phyloP scores from a whole-genome alignment of 2,888 invertebrate genomes.

The Deilephila elpenor region DNA sequence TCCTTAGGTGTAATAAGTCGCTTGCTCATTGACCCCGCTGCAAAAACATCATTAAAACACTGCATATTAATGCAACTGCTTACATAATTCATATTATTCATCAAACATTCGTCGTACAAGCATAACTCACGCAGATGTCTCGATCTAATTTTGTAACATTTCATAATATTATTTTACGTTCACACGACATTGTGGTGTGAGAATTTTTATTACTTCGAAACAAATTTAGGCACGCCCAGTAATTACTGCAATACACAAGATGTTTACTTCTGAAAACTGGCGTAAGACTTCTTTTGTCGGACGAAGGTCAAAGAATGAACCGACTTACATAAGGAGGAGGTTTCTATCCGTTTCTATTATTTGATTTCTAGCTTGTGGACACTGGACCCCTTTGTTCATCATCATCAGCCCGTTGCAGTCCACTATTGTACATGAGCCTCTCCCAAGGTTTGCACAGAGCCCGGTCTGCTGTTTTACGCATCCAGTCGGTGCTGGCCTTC shows the following conservation, averaged over 20 bases:
- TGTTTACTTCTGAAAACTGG: neutral
- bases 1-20: neutral
- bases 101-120: neutral
- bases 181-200: conserved; percentile 10
- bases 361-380: no score
- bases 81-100: neutral
- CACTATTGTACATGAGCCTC: no score
- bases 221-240: conserved; percentile 1
- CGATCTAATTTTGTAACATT: conserved; percentile 20
- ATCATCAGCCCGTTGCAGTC: no score
- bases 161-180: conserved; percentile 5
- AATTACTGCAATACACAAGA: neutral
- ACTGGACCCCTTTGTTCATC: no score
- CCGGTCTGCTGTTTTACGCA: no score
- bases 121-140: conserved; percentile 1
- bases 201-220: conserved; percentile 2
- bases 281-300: neutral
- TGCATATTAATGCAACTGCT: neutral
- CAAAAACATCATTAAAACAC: neutral
- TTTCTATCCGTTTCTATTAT: no score
- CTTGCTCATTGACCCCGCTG: neutral
- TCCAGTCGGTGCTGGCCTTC: no score
- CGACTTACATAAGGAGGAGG: no score
- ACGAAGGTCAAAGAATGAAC: neutral
- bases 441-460: no score